These are phyloP conservation scores for Rhaphigaster nebulosa DNA, from an alignment of 2,888 invertebrate genomes.

Conservation along the genomic window DNA sequence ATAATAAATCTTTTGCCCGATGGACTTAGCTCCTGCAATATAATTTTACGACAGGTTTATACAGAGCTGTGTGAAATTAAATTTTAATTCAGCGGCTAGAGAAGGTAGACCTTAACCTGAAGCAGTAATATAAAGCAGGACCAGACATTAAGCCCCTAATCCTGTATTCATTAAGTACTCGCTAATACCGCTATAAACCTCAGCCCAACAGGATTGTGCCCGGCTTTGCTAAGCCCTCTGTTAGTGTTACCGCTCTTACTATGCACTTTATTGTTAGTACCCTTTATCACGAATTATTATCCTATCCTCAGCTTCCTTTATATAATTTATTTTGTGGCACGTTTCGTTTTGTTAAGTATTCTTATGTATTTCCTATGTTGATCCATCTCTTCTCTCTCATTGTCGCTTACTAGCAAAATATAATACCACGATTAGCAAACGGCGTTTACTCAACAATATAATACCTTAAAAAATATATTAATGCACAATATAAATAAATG, in stretches of 20 bases:
- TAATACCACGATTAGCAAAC: not conserved
- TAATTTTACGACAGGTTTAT: conserved; percentile 21
- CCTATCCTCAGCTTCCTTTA: not conserved
- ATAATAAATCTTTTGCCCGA: not conserved
- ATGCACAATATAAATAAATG: too few species aligned
- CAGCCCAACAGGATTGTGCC: not conserved
- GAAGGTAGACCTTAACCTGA: not conserved
- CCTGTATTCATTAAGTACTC: conserved; percentile 29
- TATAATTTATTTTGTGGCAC: not conserved
- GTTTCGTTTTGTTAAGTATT: not conserved
- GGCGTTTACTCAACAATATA: too few species aligned
- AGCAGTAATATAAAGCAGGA: conserved; percentile 7
- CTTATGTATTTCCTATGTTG: not conserved
- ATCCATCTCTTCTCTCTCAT: not conserved
- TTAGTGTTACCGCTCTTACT: conserved; percentile 9
- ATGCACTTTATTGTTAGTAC: not conserved
- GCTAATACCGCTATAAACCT: conserved; percentile 26
- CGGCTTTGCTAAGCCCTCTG: not conserved
- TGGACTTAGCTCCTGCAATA: not conserved
- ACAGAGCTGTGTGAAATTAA: conserved; percentile 11
- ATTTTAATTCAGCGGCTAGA: not conserved
- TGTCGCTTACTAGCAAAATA: not conserved
- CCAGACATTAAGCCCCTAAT: conserved; percentile 1
- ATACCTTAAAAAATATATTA: too few species aligned
- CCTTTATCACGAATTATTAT: not conserved